A percentile compares a stretch with the other conserved stretches of the same genome.
phyloP scores from a whole-genome alignment of 2,797 vertebrate genomes.

The Toxotes lorentzi region DNA sequence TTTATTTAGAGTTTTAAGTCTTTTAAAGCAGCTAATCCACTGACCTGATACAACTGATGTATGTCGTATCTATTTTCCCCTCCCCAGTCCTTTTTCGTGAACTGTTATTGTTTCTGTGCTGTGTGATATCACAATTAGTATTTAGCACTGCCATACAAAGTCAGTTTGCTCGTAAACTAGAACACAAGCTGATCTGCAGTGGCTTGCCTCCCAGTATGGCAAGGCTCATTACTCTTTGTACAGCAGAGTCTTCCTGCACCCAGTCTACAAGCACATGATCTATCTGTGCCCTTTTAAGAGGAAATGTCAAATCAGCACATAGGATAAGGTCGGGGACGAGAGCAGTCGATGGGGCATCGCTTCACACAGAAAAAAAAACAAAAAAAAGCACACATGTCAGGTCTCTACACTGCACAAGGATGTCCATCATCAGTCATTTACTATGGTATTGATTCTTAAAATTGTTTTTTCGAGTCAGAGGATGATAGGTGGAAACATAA shows the following conservation, averaged over 20 bases:
- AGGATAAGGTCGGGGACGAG: constrained; percentile 65
- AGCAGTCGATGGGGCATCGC: constrained; percentile 58
- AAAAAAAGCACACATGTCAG: constrained; percentile 34
- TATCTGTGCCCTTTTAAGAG: constrained; percentile 79
- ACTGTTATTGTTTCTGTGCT: background rate
- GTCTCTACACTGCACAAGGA: constrained; percentile 35
- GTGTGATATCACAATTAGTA: constrained; percentile 20
- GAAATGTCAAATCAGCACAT: constrained; percentile 79
- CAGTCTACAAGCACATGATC: constrained; percentile 70
- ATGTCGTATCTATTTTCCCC: background rate
- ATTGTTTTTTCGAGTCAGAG: constrained; percentile 43
- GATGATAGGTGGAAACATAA: constrained; percentile 43
- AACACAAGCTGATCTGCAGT: constrained; percentile 35
- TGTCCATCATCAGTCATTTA: constrained; percentile 54
- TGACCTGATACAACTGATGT: background rate
- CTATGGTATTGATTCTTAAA: constrained; percentile 62
- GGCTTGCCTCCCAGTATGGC: constrained; percentile 17
- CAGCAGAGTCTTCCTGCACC: constrained; percentile 35
- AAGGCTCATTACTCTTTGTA: constrained; percentile 56
- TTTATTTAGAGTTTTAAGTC: too few relatives aligned
- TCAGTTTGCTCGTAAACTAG: constrained; percentile 9
- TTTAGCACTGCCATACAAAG: constrained; percentile 32
- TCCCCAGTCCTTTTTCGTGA: background rate
- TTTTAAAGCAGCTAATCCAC: background rate
- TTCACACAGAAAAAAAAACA: constrained; percentile 21